phyloP scores from a whole-genome alignment of 2,113 vertebrate genomes.

The Sisor rabdophorus region DNA sequence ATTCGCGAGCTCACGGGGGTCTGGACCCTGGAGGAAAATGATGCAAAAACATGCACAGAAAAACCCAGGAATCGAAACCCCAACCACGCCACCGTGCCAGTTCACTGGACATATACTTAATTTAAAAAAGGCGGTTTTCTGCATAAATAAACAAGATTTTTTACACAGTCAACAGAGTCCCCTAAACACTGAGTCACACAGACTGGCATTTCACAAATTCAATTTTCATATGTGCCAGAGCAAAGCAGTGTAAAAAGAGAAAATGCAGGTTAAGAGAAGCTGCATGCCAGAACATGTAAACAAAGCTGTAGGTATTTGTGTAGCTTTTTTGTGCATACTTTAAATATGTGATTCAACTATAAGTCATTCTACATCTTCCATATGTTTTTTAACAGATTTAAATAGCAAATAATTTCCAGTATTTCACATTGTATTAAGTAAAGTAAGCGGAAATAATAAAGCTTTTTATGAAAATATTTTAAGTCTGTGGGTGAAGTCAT shows the following conservation, averaged over 20 bases:
- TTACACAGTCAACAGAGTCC: not conserved
- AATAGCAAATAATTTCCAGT: not conserved
- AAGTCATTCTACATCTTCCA: not conserved
- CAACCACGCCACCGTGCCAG: no score
- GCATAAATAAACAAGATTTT: not conserved
- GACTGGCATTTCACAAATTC: not conserved
- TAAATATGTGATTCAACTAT: not conserved
- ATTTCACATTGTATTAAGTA: not conserved
- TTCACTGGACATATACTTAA: no score
- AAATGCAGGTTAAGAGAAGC: not conserved
- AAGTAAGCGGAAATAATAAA: constrained; percentile 19
- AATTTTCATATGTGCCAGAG: not conserved
- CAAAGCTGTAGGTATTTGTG: not conserved
- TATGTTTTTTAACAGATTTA: not conserved
- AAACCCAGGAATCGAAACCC: no score
- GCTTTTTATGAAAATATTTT: constrained; percentile 33
- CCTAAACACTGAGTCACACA: not conserved
- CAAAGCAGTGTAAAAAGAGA: not conserved
- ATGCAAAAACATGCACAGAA: no score
- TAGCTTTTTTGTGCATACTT: not conserved
- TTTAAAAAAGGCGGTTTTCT: no score
- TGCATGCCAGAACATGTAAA: not conserved
- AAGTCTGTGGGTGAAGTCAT: constrained; percentile 25
- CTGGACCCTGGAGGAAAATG: no score
- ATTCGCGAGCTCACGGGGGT: no score